A percentile compares a stretch with the other conserved stretches of the same genome.
phyloP scores from a whole-genome alignment of 1,140 invertebrate genomes.

The Tenebrio molitor region DNA sequence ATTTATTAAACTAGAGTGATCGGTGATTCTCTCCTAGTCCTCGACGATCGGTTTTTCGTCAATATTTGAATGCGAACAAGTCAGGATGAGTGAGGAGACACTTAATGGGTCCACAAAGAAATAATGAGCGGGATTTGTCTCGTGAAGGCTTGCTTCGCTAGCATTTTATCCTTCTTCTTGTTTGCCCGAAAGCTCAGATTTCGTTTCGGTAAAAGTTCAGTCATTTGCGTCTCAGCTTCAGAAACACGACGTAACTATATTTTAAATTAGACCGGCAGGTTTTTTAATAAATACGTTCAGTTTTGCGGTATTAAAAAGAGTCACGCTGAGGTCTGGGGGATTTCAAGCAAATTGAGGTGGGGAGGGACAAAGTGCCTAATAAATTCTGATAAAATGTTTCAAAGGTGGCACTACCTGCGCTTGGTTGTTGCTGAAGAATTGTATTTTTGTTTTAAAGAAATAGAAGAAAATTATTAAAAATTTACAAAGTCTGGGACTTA shows the following conservation, averaged over 20 bases:
- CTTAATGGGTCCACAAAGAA: conserved; percentile 43
- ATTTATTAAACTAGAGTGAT: too few relatives aligned
- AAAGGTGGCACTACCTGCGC: too few relatives aligned
- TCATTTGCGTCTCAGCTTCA: conserved; percentile 30
- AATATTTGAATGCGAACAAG: conserved; percentile 32
- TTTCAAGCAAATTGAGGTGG: conserved; percentile 12
- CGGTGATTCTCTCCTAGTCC: too few relatives aligned
- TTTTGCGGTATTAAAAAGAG: conserved; percentile 10
- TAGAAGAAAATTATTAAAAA: too few relatives aligned
- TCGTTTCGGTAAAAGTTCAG: conserved; percentile 42
- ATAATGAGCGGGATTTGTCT: conserved; percentile 49
- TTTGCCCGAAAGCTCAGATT: conserved; percentile 38
- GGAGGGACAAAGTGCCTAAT: conserved; percentile 1
- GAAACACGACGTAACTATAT: conserved; percentile 24
- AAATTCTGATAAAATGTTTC: conserved; percentile 11
- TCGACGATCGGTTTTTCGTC: background rate
- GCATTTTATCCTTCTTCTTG: conserved; percentile 44
- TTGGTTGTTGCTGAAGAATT: too few relatives aligned
- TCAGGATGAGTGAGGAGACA: conserved; percentile 12
- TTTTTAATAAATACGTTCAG: conserved; percentile 16
- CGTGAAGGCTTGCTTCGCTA: conserved; percentile 42
- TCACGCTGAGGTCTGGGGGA: background rate
- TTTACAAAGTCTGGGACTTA: too few relatives aligned
- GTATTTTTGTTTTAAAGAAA: too few relatives aligned
- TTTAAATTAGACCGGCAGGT: conserved; percentile 21